Evolutionary conservation across 2,888 invertebrate genomes (phyloP), one percentile per base, ranked within the genome.

Genomic region (Nemoura dubitans): DNA sequence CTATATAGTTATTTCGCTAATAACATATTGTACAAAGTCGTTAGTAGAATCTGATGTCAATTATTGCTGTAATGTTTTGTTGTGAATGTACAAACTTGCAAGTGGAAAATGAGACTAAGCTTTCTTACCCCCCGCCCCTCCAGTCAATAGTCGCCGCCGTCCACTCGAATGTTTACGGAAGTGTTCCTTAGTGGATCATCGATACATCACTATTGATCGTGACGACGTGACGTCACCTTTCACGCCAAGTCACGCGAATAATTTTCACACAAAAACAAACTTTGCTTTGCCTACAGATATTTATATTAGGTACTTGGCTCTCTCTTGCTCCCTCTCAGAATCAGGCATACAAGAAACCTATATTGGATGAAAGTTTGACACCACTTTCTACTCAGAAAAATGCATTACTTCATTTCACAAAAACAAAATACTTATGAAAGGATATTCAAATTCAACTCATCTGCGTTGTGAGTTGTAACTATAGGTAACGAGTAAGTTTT

Each of bases 221-320:
- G 59, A 59, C 59, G 59, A 59, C 59, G 16, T 59, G 59, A 59
- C 59, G 59, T 59, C 59, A 59, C 14, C 59, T 1, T 36, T 36
- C 59, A 59, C 16, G 59, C 16, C 59, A 36, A 59, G 59, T 59
- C 59, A 59, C 59, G 59, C 59, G 59, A 59, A 59, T 59, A 59
- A 59, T 59, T 59, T 59, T 59, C 59, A 59, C 59, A 59, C 59
- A 59, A 59, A 59, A 59, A 59, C 59, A 59, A 59, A 59, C 59
- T 36, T 36, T 10, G 14, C 59, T 14, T 3, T 21, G 59, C 59
- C 59, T 10, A 59, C 21, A n/a, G 59, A 16, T 59, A 59, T 59
- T 59, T 59, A 59, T 21, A 21, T 59, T 59, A 21, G 10, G 59
- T 21, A 59, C 59, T 14, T 16, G 10, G 59, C 59, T 59, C 59